Evolutionary conservation across 2,888 invertebrate genomes (phyloP).

Genomic region (Nomada lathburiana): DNA sequence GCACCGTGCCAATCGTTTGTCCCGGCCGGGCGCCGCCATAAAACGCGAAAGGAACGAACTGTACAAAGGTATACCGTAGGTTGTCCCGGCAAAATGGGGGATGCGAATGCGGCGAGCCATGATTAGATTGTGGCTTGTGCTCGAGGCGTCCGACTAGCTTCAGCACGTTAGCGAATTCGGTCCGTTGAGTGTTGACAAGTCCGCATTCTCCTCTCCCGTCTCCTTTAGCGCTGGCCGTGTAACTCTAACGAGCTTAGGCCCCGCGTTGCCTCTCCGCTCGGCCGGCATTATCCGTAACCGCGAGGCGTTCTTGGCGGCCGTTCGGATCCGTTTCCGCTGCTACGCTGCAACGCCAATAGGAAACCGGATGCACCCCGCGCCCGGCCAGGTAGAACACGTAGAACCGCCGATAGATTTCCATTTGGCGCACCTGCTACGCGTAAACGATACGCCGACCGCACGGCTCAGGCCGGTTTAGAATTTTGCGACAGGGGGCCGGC

Average conservation of each 20-base stretch:
- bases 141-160: constrained; percentile 80
- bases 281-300: constrained; percentile 73
- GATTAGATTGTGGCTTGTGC: constrained; percentile 83
- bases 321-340: constrained; percentile 61
- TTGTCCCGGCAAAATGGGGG: constrained; percentile 74
- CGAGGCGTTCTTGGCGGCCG: constrained; percentile 68
- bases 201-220: constrained; percentile 77
- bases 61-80: constrained; percentile 20
- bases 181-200: constrained; percentile 83
- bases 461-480: constrained; percentile 33
- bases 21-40: not conserved
- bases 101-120: constrained; percentile 81
- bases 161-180: constrained; percentile 82
- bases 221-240: constrained; percentile 80
- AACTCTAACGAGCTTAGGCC: constrained; percentile 82
- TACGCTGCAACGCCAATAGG: constrained; percentile 50
- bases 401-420: constrained; percentile 57
- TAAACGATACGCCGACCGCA: constrained; percentile 53
- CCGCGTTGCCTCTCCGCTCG: constrained; percentile 64
- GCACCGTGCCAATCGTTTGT: not conserved
- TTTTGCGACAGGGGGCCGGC: constrained; percentile 35
- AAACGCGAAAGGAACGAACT: not conserved
- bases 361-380: constrained; percentile 45
- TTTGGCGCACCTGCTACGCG: constrained; percentile 59
- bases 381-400: constrained; percentile 48